Evolutionary conservation across 2,888 invertebrate species (phyloP), one percentile per base, ranked within the genome.

Genomic region (Allophyes oxyacanthae): DNA sequence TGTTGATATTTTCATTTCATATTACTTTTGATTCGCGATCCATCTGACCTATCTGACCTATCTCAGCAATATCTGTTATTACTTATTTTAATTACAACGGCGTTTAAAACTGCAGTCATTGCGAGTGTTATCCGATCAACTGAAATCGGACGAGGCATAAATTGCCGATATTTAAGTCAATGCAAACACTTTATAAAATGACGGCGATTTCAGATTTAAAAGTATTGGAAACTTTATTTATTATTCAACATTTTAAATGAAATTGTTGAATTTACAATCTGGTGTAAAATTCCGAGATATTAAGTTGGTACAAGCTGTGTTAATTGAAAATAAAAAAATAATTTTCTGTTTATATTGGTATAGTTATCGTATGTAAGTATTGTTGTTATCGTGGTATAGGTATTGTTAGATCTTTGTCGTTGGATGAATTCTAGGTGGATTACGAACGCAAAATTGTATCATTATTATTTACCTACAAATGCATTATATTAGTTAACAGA

Each of bases 61-160:
- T 30, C n/a, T 30, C 15, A 33, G 33, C 6, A 0, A 13, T 26
- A 45, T 28, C 26, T 9, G 46, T 28, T 45, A 46, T 46, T 34
- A 54, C 40, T 46, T 41, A 36, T 54, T 54, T 42, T 42, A 48
- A 48, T 54, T 54, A 30, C 48, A 1, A 33, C 11, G 1, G 6
- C 9, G 7, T 42, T 54, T 48, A 28, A 13, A 34, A 33, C 34
- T 40, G 45, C 2, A 52, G 4, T 8, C 20, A 45, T 20, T n/a
- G 11, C 10, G 26, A 43, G n/a, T 13, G 6, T 9, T 33, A 48
- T 49, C 32, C 30, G 34, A 48, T 46, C 7, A 28, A 51, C 34
- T 41, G 11, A 40, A 49, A 25, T 20, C 25, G 33, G 40, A 40
- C 14, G 25, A 33, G 26, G 32, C 20, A 40, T 45, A 34, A 54